A percentile compares a stretch with the other conserved stretches of the same genome.
Evolutionary conservation across 2,113 vertebrate genomes (phyloP).

Genomic region (Gymnocephalus cernua): DNA sequence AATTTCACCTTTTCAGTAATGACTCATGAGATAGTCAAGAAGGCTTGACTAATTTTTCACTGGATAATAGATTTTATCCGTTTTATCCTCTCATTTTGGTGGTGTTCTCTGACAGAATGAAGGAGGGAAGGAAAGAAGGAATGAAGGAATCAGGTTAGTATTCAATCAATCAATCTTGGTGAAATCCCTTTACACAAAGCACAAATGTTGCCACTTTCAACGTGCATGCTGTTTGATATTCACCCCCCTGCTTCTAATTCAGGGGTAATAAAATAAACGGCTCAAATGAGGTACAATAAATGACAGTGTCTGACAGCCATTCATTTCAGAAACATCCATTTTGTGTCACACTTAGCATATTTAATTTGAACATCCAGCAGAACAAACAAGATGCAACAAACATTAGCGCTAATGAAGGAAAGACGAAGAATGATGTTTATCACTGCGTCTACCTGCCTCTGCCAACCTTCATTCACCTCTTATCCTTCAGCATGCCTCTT

Average conservation of each 20-base stretch:
- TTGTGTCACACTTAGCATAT: constrained; percentile 54
- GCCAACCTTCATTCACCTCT: constrained; percentile 26
- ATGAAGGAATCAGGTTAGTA: constrained; percentile 34
- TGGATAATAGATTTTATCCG: constrained; percentile 72
- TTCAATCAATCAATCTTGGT: constrained; percentile 22
- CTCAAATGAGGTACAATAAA: constrained; percentile 9
- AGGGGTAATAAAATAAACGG: background rate
- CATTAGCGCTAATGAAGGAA: constrained; percentile 61
- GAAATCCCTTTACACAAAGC: background rate
- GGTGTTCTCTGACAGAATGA: constrained; percentile 33
- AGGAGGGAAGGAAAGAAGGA: constrained; percentile 1
- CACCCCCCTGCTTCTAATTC: background rate
- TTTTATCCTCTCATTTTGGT: constrained; percentile 56
- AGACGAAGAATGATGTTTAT: constrained; percentile 50
- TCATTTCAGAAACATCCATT: constrained; percentile 48
- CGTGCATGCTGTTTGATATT: constrained; percentile 21
- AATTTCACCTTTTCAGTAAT: constrained; percentile 76
- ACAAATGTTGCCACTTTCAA: background rate
- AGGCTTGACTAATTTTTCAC: constrained; percentile 73
- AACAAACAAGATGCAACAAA: constrained; percentile 58
- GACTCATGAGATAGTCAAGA: constrained; percentile 71
- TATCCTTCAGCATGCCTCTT: constrained; percentile 21
- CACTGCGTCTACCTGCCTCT: constrained; percentile 20
- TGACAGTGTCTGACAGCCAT: constrained; percentile 31
- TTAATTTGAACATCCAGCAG: constrained; percentile 49